These are phyloP conservation scores for Misgurnus anguillicaudatus DNA, from an alignment of 2,113 vertebrate genomes.

Conservation along the genomic window DNA sequence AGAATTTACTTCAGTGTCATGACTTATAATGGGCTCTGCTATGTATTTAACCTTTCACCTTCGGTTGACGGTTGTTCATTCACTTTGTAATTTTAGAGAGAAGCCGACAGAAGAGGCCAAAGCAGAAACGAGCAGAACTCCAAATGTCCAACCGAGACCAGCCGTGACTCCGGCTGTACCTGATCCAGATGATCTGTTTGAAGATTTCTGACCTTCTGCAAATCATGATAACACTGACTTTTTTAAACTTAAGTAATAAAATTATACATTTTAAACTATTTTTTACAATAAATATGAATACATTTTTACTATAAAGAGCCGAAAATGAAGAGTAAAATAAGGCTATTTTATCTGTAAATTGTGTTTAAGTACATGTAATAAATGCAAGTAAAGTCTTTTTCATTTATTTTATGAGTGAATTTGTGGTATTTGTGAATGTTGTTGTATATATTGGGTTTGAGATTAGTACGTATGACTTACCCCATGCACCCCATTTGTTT, in stretches of 20 bases:
- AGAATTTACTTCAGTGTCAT: conserved; percentile 7
- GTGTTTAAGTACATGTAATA: too few relatives aligned
- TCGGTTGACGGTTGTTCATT: conserved; percentile 13
- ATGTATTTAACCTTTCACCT: conserved; percentile 30
- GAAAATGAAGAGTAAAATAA: not conserved
- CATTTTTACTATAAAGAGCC: too few relatives aligned
- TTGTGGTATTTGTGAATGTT: too few relatives aligned
- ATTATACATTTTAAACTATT: not conserved
- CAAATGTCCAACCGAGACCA: conserved; percentile 63
- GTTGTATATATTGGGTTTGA: too few relatives aligned
- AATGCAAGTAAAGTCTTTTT: too few relatives aligned
- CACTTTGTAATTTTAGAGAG: conserved; percentile 65
- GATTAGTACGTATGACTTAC: too few relatives aligned
- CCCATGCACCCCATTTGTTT: too few relatives aligned
- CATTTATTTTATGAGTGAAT: not conserved
- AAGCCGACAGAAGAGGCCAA: conserved; percentile 58
- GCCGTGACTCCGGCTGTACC: conserved; percentile 70
- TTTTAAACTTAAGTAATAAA: not conserved
- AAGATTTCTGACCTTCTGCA: conserved; percentile 74
- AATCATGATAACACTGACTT: not conserved
- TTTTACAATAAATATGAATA: not conserved
- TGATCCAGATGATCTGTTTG: conserved; percentile 81
- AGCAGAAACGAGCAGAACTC: conserved; percentile 56
- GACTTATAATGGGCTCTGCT: not conserved
- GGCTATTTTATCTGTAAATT: too few relatives aligned